phyloP scores from a whole-genome alignment of 2,888 invertebrate species.

The Nephrotoma appendiculata region DNA sequence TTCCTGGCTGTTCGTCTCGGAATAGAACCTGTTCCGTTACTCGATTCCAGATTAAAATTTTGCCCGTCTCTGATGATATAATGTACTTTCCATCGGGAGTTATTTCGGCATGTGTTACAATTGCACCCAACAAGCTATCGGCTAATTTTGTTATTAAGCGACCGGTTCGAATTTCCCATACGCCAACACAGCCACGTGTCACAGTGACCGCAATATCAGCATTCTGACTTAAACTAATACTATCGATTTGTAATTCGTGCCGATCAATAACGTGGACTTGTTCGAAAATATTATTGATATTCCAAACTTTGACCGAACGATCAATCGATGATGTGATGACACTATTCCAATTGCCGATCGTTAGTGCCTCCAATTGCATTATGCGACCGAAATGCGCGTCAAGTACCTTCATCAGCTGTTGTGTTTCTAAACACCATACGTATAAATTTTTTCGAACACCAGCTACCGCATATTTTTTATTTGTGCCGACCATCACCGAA shows the following conservation, averaged over 20 bases:
- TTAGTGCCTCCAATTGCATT: conserved; percentile 76
- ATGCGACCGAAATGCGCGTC: conserved; percentile 97
- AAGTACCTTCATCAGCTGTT: conserved; percentile 73
- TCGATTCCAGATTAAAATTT: conserved; percentile 78
- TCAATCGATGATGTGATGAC: conserved; percentile 96
- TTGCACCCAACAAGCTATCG: conserved; percentile 83
- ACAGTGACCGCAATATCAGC: conserved; percentile 79
- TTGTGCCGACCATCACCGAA: conserved; percentile 82
- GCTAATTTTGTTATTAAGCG: conserved; percentile 74
- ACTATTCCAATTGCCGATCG: conserved; percentile 81
- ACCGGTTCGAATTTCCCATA: conserved; percentile 85
- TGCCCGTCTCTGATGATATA: conserved; percentile 83
- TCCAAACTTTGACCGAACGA: conserved; percentile 97
- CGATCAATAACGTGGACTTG: conserved; percentile 92
- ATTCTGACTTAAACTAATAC: conserved; percentile 61
- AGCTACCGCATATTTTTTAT: conserved; percentile 83
- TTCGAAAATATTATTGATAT: conserved; percentile 96
- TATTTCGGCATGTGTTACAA: conserved; percentile 83
- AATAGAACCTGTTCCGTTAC: conserved; percentile 47
- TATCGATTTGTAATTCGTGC: conserved; percentile 89
- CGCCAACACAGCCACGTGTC: conserved; percentile 85
- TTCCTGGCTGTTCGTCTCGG: conserved; percentile 61
- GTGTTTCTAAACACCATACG: conserved; percentile 77
- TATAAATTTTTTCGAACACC: conserved; percentile 91
- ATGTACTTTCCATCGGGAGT: conserved; percentile 73